Percentiles rank a stretch among this genome's conserved stretches.
These are phyloP conservation scores for Lasius platythorax DNA, from an alignment of 2,888 invertebrate species.

Conservation along the genomic window DNA sequence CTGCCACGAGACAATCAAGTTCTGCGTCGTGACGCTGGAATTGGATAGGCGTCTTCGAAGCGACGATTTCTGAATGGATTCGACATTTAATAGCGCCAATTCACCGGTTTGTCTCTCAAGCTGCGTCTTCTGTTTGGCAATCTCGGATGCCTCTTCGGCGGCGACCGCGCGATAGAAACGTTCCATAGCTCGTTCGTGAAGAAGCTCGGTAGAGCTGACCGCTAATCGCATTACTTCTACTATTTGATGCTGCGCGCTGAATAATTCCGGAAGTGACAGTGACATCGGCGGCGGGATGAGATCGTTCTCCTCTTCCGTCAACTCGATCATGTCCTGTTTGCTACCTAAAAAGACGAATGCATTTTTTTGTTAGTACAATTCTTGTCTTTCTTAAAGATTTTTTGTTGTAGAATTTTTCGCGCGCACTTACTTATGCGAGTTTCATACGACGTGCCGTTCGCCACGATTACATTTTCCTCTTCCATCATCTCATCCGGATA, in stretches of 20 bases:
- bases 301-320: constrained; percentile 88
- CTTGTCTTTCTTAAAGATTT: not conserved
- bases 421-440: constrained; percentile 15
- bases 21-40: constrained; percentile 81
- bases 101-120: constrained; percentile 80
- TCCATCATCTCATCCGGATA: constrained; percentile 86
- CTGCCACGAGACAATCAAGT: constrained; percentile 76
- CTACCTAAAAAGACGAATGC: constrained; percentile 16
- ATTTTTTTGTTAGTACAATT: not conserved
- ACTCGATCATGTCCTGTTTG: constrained; percentile 59
- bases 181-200: constrained; percentile 94
- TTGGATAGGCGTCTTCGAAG: constrained; percentile 87
- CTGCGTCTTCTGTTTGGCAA: constrained; percentile 74
- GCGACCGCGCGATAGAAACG: constrained; percentile 93
- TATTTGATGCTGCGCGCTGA: constrained; percentile 87
- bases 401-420: not conserved
- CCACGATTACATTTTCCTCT: not conserved
- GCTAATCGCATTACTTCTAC: constrained; percentile 89
- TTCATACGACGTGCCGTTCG: not conserved
- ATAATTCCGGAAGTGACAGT: constrained; percentile 92
- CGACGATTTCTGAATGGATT: constrained; percentile 50
- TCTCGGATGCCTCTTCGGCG: constrained; percentile 90
- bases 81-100: constrained; percentile 71
- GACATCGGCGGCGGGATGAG: constrained; percentile 93
- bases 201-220: constrained; percentile 93